These are phyloP conservation scores for Pammene fasciana DNA, from an alignment of 2,888 invertebrate genomes.

Conservation along the genomic window DNA sequence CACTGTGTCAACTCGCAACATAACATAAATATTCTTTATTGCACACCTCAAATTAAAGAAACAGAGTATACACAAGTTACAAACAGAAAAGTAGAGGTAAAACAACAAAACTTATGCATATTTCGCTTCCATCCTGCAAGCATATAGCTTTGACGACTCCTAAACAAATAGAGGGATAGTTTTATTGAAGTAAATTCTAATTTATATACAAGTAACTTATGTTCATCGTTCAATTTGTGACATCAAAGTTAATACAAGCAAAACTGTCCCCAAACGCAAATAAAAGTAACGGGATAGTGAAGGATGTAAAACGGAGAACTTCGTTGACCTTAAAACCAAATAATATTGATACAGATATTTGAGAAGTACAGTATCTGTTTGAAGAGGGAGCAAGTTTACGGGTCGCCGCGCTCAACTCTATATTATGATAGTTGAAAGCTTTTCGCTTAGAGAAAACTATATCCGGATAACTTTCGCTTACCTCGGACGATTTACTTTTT, in stretches of 20 bases:
- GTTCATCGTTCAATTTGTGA: not conserved
- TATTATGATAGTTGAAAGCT: constrained; percentile 54
- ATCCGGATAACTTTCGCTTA: constrained; percentile 53
- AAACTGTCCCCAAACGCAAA: constrained; percentile 21
- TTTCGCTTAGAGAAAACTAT: constrained; percentile 56
- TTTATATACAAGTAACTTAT: too few species aligned
- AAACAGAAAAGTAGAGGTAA: too few species aligned
- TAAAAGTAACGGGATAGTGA: constrained; percentile 29
- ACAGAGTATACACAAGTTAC: too few species aligned
- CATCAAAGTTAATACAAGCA: not conserved
- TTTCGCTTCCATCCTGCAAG: too few species aligned
- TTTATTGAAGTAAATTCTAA: too few species aligned
- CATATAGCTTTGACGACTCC: too few species aligned
- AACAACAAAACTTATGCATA: too few species aligned
- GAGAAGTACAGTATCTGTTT: constrained; percentile 55
- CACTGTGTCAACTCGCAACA: too few species aligned
- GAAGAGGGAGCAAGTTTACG: constrained; percentile 60
- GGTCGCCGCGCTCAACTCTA: constrained; percentile 60
- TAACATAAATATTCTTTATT: too few species aligned
- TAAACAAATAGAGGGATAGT: too few species aligned
- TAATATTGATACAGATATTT: constrained; percentile 56
- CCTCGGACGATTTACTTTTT: constrained; percentile 26
- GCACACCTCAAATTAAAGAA: too few species aligned
- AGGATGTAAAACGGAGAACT: constrained; percentile 18
- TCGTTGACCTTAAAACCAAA: constrained; percentile 50